Base-by-base conservation (phyloP, 2,888 invertebrate species). In the Tiliacea aurago region DNA sequence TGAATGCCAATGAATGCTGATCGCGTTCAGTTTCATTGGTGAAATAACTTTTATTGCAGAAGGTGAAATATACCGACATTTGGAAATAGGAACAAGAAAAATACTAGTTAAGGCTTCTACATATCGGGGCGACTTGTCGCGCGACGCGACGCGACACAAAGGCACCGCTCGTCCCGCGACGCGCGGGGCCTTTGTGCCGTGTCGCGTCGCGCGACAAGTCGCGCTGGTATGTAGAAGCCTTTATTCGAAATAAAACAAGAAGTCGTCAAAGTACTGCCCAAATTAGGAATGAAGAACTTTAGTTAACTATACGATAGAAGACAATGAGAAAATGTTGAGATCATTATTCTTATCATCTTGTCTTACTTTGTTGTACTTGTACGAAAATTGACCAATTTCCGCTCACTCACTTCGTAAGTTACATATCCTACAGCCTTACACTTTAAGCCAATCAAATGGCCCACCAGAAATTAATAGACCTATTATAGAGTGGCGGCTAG, bases 391-490 rank as follows among this genome's bases (percentile, higher is more conserved):
- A 18, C 28, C 9, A 55, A 28, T 28, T 1, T 28, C 43, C 5
- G 7, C 11, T 33, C 1, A 0, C 28, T 41, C 3, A 15, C 18
- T 58, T 18, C 3, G 0, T 11, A 45, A 37, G 20, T 20, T n/a
- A 59, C 3, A 18, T 37, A 13, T 28, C n/a, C 13, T n/a, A n/a
- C 49, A 71, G 70, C 69, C 69, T 74, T 76, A 9, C 77, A 70
- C 15, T 45, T 84, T 74, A 79, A 7, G 71, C 77, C 80, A 81
- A 45, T 49, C 70, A 73, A 73, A 66, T 23, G 78, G 63, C 66
- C 68, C 37, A 43, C 23, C 53, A 83, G 80, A 82, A 85, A 83
- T 86, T 89, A 89, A 89, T 88, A 88, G 88, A 86, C 81, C 88
- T 84, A 89, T 86, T 85, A 85, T 88, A 82, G 87, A 87, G 78